Conservation (phyloP, 2,113 vertebrate genomes). For the Platycercus adscitus region DNA sequence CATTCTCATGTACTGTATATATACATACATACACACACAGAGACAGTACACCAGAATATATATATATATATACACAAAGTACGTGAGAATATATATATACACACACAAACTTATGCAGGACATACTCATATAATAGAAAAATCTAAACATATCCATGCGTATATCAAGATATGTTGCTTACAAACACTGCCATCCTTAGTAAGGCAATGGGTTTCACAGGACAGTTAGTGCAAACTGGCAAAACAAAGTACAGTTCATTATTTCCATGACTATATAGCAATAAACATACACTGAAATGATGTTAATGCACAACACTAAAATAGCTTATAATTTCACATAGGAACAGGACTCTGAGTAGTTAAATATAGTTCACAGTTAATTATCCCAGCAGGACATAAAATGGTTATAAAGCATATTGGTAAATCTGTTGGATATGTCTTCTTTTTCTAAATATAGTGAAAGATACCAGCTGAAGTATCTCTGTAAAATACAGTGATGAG, state of each 20-base stretch:
- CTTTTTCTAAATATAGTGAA: conserved; percentile 52
- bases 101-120: neutral
- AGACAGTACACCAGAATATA: neutral
- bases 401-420: conserved; percentile 27
- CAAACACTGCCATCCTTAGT: neutral
- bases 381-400: conserved; percentile 47
- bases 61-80: neutral
- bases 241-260: neutral
- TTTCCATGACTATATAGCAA: neutral
- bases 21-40: neutral
- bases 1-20: neutral
- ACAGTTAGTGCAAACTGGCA: neutral
- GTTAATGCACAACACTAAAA: neutral
- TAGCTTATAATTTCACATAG: conserved; percentile 7
- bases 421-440: conserved; percentile 32
- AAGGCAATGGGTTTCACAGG: neutral
- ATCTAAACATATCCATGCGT: neutral
- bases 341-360: conserved; percentile 12
- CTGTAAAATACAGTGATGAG: neutral
- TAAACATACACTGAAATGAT: neutral
- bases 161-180: neutral
- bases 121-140: neutral
- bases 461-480: conserved; percentile 16
- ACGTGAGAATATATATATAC: neutral
- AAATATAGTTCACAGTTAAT: conserved; percentile 52